These are phyloP conservation scores for Gymnothorax reevesii DNA, from an alignment of 2,797 vertebrate species.

Conservation along the genomic window DNA sequence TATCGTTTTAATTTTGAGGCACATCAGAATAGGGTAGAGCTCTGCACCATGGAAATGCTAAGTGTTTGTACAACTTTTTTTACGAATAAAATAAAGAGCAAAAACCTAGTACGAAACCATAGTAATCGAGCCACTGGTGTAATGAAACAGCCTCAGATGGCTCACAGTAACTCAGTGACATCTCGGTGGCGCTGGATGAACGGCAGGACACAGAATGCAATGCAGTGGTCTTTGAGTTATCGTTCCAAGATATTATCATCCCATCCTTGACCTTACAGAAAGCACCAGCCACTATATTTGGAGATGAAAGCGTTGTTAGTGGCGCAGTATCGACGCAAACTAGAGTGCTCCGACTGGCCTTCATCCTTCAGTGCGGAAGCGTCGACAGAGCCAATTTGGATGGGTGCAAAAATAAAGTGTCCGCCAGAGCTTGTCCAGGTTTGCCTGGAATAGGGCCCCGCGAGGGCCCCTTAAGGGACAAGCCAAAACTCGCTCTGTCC, in stretches of 20 bases:
- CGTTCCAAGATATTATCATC: background rate
- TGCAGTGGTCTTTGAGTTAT: conserved; percentile 8
- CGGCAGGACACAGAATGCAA: background rate
- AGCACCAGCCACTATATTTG: conserved; percentile 10
- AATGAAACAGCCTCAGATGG: background rate
- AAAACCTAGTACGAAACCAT: background rate
- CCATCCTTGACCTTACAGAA: background rate
- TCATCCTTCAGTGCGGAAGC: background rate
- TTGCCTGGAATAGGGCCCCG: background rate
- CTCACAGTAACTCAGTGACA: background rate
- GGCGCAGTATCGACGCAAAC: conserved; percentile 7
- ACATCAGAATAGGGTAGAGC: background rate
- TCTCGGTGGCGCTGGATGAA: conserved; percentile 3
- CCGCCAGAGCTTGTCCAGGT: background rate
- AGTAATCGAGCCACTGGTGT: background rate
- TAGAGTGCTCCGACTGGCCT: background rate
- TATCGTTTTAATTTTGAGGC: background rate
- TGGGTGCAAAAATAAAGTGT: conserved; percentile 27
- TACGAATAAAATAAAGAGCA: background rate
- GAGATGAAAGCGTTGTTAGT: conserved; percentile 23
- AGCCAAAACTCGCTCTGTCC: background rate
- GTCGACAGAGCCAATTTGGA: background rate
- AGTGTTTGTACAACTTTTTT: background rate
- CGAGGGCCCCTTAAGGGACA: background rate
- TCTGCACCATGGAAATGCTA: background rate